Conservation (phyloP, 2,797 vertebrate species). For the Echeneis naucrates region DNA sequence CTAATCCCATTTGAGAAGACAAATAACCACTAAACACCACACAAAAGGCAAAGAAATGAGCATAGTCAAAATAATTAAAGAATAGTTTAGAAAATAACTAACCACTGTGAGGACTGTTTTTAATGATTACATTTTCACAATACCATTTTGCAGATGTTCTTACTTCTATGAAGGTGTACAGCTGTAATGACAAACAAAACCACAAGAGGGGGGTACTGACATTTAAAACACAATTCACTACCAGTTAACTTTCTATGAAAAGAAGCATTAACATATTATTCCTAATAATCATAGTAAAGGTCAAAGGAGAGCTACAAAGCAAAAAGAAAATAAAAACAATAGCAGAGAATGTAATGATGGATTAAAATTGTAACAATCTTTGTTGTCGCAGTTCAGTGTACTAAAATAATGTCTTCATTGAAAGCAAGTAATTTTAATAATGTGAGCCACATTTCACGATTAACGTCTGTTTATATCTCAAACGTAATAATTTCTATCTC, state of each 20-base stretch:
- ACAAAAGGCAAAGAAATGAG: too few relatives aligned
- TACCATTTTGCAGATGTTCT: not conserved
- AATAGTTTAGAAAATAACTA: too few relatives aligned
- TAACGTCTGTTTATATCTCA: not conserved
- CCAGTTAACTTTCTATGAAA: not conserved
- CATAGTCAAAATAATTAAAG: too few relatives aligned
- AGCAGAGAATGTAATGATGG: not conserved
- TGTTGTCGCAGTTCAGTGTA: not conserved
- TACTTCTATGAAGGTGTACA: too few relatives aligned
- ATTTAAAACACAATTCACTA: not conserved
- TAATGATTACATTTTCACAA: not conserved
- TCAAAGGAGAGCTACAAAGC: not conserved
- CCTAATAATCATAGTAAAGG: not conserved
- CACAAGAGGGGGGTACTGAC: conserved; percentile 60
- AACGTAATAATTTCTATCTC: not conserved
- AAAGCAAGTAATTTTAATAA: not conserved
- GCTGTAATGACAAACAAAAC: conserved; percentile 23
- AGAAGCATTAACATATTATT: not conserved
- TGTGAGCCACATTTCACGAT: not conserved
- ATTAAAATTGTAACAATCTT: not conserved
- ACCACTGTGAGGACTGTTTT: not conserved
- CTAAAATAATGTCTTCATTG: not conserved
- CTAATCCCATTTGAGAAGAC: too few relatives aligned
- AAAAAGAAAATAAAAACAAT: conserved; percentile 11
- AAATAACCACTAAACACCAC: too few relatives aligned